phyloP scores from a whole-genome alignment of 2,113 vertebrate genomes.

The Ursus arctos region DNA sequence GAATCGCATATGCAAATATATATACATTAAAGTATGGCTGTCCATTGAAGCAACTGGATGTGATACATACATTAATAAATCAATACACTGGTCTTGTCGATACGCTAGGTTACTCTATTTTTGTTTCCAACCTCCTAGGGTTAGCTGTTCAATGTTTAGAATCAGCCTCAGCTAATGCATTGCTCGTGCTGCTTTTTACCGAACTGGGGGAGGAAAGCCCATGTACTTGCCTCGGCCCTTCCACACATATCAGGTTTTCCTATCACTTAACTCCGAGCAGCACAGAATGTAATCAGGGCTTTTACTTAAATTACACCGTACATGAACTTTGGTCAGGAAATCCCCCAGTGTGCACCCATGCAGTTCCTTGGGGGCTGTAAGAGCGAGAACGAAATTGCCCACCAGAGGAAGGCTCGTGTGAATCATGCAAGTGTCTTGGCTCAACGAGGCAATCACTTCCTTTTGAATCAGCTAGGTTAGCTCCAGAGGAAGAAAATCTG shows the following conservation, averaged over 20 bases:
- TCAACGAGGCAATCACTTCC: constrained; percentile 59
- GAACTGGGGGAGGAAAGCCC: background rate
- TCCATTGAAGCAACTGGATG: background rate
- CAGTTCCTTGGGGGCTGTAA: background rate
- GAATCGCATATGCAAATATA: background rate
- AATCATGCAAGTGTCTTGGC: constrained; percentile 32
- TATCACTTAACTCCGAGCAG: constrained; percentile 53
- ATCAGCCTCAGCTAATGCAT: background rate
- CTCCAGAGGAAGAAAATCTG: background rate
- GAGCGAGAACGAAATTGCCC: constrained; percentile 47
- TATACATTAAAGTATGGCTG: background rate
- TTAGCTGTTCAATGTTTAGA: background rate
- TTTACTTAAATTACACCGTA: constrained; percentile 50
- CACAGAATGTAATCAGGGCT: constrained; percentile 26
- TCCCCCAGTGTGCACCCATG: constrained; percentile 27
- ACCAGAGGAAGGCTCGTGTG: constrained; percentile 51
- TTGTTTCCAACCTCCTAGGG: background rate
- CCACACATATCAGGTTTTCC: background rate
- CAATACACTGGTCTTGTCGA: background rate
- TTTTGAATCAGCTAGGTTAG: background rate
- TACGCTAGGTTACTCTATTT: background rate
- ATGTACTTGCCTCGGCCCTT: background rate
- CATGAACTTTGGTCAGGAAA: constrained; percentile 68
- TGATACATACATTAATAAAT: background rate
- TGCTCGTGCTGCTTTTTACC: background rate